Percentiles rank a stretch among this genome's conserved stretches.
Evolutionary conservation across 2,888 invertebrate genomes (phyloP).

Genomic region (Lepetodrilus schrolli): DNA sequence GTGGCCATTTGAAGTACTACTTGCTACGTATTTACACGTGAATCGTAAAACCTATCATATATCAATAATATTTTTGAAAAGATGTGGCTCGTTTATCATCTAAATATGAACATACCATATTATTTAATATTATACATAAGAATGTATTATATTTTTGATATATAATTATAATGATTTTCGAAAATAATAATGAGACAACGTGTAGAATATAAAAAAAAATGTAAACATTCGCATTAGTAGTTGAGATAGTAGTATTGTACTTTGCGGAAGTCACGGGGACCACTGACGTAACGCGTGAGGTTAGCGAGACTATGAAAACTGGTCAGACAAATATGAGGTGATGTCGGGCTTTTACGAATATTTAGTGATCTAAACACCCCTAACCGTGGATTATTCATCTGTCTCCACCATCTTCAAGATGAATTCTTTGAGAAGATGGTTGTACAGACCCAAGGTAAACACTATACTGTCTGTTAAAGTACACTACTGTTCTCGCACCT

Average conservation of each 20-base stretch:
- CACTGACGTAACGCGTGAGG: constrained; percentile 36
- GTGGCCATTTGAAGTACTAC: too few relatives aligned
- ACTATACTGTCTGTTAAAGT: neutral
- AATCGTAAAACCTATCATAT: too few relatives aligned
- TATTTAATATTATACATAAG: too few relatives aligned
- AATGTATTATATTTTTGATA: too few relatives aligned
- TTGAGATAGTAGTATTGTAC: neutral
- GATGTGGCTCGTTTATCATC: too few relatives aligned
- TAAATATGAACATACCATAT: too few relatives aligned
- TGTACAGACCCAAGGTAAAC: constrained; percentile 66
- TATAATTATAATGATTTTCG: neutral
- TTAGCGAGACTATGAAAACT: constrained; percentile 6
- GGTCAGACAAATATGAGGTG: neutral
- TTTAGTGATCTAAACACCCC: neutral
- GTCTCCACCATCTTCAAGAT: constrained; percentile 37
- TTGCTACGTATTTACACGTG: too few relatives aligned
- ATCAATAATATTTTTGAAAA: too few relatives aligned
- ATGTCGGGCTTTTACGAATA: neutral
- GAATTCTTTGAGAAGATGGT: constrained; percentile 67
- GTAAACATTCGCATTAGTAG: too few relatives aligned
- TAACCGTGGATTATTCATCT: neutral
- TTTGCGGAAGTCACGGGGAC: constrained; percentile 35
- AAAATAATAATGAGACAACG: neutral
- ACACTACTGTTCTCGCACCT: constrained; percentile 1
- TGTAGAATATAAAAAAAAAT: too few relatives aligned